Base-by-base conservation (phyloP, 2,797 vertebrate genomes). In the Thripadectes ignobilis region DNA sequence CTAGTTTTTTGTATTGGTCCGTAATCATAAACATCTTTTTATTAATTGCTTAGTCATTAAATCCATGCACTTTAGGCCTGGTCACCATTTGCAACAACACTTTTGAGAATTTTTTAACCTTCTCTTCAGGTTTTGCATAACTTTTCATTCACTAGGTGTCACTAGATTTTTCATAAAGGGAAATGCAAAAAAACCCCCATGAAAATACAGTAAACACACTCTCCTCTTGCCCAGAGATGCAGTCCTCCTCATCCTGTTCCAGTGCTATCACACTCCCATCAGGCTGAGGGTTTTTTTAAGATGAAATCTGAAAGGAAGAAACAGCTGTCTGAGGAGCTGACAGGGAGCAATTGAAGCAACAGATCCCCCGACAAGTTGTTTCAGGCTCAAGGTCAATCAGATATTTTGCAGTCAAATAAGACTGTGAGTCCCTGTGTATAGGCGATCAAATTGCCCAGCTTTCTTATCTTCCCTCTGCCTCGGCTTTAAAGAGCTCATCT, bases 321-420 rank as follows among this genome's bases (percentile, higher is more conserved):
- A 57, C 15, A 55, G 14, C 24, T 71, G 43, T 14, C 36, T 1
- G 4, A 78, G 43, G 39, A 84, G 23, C 32, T 73, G 77, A 59
- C 74, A 86, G 66, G 80, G 45, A 87, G 57, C 19, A 88, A 90
- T 8, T 36, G 85, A 89, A 79, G 38, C 76, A 83, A 46, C 39
- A 86, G 61, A 93, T 93, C 41, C 54, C 49, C 20, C 3, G 7
- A 81, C 69, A 88, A 95, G 68, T 87, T 96, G 79, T 85, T 93
- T 92, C 52, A 41, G 62, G 68, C 87, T 85, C 85, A 96, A 96
- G 95, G 92, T 95, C 95, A 94, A 94, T 93, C 92, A 92, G 79
- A 95, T 95, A 92, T 85, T 93, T 87, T 71, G 16, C 46, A 89
- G 93, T 49, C 54, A 94, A 96, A 87, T 73, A 93, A 72, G 71